These are phyloP conservation scores for Rhea americana DNA, from an alignment of 2,113 vertebrate species.

Conservation along the genomic window DNA sequence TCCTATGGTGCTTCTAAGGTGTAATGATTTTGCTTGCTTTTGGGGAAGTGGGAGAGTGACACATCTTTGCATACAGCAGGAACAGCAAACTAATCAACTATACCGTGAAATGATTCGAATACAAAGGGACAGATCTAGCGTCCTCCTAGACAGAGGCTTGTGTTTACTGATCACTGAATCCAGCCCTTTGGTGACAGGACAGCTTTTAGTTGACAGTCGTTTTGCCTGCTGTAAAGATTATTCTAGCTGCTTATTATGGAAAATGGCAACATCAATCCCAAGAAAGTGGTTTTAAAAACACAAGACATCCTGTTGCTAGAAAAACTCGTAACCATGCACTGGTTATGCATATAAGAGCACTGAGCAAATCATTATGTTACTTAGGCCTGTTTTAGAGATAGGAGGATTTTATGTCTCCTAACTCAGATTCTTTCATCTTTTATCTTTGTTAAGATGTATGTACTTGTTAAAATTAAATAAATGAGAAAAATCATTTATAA, in stretches of 20 bases:
- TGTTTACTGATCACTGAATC: not conserved
- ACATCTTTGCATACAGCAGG: not conserved
- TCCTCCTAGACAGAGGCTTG: not conserved
- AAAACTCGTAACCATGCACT: conserved; percentile 6
- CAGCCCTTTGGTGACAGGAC: not conserved
- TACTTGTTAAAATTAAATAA: not conserved
- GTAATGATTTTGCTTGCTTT: not conserved
- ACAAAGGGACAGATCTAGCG: not conserved
- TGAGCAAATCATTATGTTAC: conserved; percentile 10
- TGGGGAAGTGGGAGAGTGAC: not conserved
- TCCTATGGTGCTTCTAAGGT: not conserved
- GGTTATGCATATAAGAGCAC: not conserved
- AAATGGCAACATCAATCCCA: not conserved
- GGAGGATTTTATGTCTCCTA: not conserved
- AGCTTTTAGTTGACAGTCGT: not conserved
- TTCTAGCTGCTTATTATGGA: not conserved
- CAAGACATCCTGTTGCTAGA: not conserved
- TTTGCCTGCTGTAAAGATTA: not conserved
- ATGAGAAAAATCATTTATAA: not conserved
- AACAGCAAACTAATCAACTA: not conserved
- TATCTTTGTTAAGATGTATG: not conserved
- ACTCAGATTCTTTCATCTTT: conserved; percentile 3
- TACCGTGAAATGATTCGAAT: not conserved
- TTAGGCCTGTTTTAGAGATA: not conserved
- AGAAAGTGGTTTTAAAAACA: conserved; percentile 24